phyloP scores from a whole-genome alignment of 2,888 invertebrate species.

The Xanthorhoe designata region DNA sequence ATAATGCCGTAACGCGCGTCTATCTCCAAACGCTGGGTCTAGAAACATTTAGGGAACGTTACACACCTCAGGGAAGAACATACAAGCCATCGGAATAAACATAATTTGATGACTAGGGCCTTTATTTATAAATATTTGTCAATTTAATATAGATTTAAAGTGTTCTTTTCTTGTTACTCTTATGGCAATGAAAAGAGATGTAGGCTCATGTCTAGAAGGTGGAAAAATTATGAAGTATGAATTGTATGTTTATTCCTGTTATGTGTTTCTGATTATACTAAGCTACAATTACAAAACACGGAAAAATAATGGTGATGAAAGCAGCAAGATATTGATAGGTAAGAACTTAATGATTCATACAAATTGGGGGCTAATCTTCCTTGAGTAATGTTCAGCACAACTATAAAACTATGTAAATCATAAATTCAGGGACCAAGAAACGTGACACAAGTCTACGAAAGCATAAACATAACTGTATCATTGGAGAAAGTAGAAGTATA shows the following conservation, averaged over 20 bases:
- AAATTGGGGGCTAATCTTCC: not conserved
- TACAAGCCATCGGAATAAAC: not conserved
- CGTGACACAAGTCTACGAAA: too few species aligned
- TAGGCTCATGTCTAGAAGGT: not conserved
- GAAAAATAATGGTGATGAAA: not conserved
- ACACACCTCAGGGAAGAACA: constrained; percentile 7
- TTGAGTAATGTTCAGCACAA: not conserved
- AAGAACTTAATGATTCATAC: not conserved
- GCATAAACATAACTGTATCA: too few species aligned
- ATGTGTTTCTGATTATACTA: constrained; percentile 1
- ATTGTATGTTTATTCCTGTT: not conserved
- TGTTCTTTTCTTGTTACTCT: too few species aligned
- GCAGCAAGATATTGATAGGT: not conserved
- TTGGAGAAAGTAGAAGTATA: too few species aligned
- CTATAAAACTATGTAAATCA: too few species aligned
- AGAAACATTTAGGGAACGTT: constrained; percentile 71
- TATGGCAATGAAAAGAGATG: too few species aligned
- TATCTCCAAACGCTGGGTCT: constrained; percentile 96
- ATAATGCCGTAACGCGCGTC: constrained; percentile 94
- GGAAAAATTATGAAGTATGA: not conserved
- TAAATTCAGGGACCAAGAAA: too few species aligned
- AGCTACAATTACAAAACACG: not conserved
- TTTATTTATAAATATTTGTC: too few species aligned
- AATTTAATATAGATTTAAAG: too few species aligned
- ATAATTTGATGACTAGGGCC: too few species aligned